Conservation (phyloP, 1,140 invertebrate genomes). For the Mylabris phalerata region DNA sequence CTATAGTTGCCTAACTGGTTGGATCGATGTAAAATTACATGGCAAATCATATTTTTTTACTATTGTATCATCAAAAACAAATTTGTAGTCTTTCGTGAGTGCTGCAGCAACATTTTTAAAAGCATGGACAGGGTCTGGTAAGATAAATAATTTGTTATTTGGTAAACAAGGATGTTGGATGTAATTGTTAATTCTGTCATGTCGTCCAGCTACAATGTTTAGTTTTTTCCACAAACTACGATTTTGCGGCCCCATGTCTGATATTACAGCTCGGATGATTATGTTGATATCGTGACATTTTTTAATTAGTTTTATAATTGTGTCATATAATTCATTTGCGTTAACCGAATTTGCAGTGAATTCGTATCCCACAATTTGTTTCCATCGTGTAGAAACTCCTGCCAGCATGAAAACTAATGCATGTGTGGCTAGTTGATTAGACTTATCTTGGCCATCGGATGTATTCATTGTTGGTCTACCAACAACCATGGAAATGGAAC, state of each 20-base stretch:
- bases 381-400: not conserved
- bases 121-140: constrained; percentile 12
- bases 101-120: constrained; percentile 13
- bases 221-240: not conserved
- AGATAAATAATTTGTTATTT: constrained; percentile 3
- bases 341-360: not conserved
- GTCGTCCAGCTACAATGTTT: not conserved
- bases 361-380: not conserved
- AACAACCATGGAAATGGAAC: not conserved
- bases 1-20: not conserved
- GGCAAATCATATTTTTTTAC: constrained; percentile 3
- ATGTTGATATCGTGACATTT: not conserved
- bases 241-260: not conserved
- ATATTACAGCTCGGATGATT: not conserved
- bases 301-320: not conserved
- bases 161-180: not conserved
- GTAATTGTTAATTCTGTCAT: constrained; percentile 1
- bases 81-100: not conserved
- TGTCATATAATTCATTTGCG: not conserved
- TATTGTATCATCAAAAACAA: not conserved
- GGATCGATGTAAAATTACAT: not conserved
- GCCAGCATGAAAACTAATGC: constrained; percentile 1
- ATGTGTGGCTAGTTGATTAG: not conserved
- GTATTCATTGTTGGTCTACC: constrained; percentile 1
- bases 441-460: not conserved